These are phyloP conservation scores for Myoxocephalus aenaeus DNA, from an alignment of 2,797 vertebrate genomes.

Conservation along the genomic window DNA sequence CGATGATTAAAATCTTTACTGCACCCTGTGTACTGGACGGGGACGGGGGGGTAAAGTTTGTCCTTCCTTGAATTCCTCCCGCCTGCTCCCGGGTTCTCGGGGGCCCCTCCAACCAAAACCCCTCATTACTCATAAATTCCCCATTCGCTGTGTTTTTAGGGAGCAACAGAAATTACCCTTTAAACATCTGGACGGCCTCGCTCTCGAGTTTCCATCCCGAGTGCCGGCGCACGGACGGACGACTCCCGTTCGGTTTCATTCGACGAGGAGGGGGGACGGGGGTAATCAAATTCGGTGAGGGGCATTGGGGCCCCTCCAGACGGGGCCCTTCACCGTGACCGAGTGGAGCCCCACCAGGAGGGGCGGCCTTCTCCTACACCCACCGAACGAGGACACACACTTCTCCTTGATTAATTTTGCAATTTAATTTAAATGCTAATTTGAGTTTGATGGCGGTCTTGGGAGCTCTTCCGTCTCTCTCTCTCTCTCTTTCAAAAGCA, in stretches of 20 bases:
- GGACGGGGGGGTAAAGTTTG: neutral
- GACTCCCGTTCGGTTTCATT: constrained; percentile 43
- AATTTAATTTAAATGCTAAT: constrained; percentile 71
- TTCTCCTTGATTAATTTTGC: constrained; percentile 46
- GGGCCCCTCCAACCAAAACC: constrained; percentile 1
- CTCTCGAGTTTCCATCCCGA: constrained; percentile 21
- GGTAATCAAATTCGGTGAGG: constrained; percentile 43
- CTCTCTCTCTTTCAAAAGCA: neutral
- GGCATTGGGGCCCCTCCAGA: constrained; percentile 12
- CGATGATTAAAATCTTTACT: neutral
- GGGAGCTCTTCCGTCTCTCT: constrained; percentile 31
- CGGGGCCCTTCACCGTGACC: constrained; percentile 20
- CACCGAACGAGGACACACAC: constrained; percentile 18
- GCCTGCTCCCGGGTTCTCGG: constrained; percentile 7
- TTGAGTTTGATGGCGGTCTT: constrained; percentile 51
- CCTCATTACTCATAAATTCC: constrained; percentile 26
- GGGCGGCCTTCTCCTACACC: neutral
- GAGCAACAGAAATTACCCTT: constrained; percentile 28
- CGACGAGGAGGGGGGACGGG: constrained; percentile 15
- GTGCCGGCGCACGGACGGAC: neutral
- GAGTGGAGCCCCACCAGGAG: neutral
- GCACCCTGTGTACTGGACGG: neutral
- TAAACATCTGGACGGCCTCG: constrained; percentile 35
- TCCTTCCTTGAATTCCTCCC: constrained; percentile 5
- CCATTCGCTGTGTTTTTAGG: constrained; percentile 21